Evolutionary conservation across 2,888 invertebrate species (phyloP).

Genomic region (Diogma glabrata): DNA sequence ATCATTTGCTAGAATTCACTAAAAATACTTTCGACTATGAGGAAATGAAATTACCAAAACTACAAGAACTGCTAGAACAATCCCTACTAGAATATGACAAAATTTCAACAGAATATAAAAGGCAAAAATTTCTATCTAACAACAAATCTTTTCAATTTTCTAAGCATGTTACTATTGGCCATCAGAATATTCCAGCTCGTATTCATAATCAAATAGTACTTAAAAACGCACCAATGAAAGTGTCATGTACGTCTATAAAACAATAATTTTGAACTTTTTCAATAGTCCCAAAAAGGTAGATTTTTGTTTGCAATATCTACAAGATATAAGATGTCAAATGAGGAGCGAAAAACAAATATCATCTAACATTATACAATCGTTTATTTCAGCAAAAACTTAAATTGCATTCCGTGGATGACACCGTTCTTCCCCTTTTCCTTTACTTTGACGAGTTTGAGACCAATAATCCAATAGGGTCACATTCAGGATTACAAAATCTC

Average conservation of each 20-base stretch:
- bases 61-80: not conserved
- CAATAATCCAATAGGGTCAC: conserved; percentile 15
- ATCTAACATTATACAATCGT: not conserved
- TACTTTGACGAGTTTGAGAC: conserved; percentile 17
- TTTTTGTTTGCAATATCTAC: not conserved
- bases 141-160: not conserved
- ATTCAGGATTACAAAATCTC: conserved; percentile 17
- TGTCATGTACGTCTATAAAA: not conserved
- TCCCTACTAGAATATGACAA: not conserved
- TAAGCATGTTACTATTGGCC: not conserved
- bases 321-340: not conserved
- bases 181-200: not conserved
- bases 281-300: not conserved
- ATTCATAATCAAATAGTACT: not conserved
- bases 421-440: conserved; percentile 12
- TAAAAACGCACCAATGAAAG: not conserved
- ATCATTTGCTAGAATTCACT: not conserved
- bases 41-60: too few relatives aligned
- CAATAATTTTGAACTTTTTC: not conserved
- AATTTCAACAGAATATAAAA: not conserved
- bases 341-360: not conserved
- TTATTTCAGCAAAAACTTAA: not conserved
- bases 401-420: not conserved
- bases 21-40: not conserved
- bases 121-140: not conserved